Base-by-base conservation (phyloP, 2,888 invertebrate genomes). In the Xestia ashworthii region DNA sequence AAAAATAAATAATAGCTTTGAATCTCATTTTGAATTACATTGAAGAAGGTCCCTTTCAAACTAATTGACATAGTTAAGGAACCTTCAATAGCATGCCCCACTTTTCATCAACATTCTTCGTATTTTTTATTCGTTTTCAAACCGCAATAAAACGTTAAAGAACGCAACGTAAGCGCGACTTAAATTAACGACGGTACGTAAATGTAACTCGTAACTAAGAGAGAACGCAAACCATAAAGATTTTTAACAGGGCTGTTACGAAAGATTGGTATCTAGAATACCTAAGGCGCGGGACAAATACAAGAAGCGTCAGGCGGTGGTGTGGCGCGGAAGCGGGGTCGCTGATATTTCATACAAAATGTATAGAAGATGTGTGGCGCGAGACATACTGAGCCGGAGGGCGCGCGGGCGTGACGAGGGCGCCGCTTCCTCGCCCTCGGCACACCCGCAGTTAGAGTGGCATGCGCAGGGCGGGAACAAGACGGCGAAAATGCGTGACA, bases 71-170 rank as follows among this genome's bases (percentile, higher is more conserved):
- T 5, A 41, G 11, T 65, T n/a, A 3, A 46, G 25, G 19, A 11
- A 44, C 25, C 19, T 19, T 16, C 16, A 60, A 60, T 66, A 19
- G 60, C 46, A 16, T 53, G 4, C 41, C 22, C 12, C 67, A 41
- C 44, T 64, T 66, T 70, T 64, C 53, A 50, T 50, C 14, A 65
- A 22, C 11, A 32, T 65, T 84, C 62, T 71, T 80, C 69, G 80
- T 80, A 85, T 70, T 86, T 85, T 86, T 85, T 82, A 81, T 81
- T 87, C 74, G 73, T 87, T 82, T 86, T 86, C 84, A 78, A 86
- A 82, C 55, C 71, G 80, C 84, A 85, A 87, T 89, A 87, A 89
- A 89, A 80, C 76, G 83, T 86, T 67, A 87, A 86, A 83, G 81
- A 87, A 83, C 82, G 73, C 85, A 72, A 83, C 75, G 83, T 76